These are phyloP conservation scores for Pandemis heparana DNA, from an alignment of 2,888 invertebrate genomes.

Conservation along the genomic window DNA sequence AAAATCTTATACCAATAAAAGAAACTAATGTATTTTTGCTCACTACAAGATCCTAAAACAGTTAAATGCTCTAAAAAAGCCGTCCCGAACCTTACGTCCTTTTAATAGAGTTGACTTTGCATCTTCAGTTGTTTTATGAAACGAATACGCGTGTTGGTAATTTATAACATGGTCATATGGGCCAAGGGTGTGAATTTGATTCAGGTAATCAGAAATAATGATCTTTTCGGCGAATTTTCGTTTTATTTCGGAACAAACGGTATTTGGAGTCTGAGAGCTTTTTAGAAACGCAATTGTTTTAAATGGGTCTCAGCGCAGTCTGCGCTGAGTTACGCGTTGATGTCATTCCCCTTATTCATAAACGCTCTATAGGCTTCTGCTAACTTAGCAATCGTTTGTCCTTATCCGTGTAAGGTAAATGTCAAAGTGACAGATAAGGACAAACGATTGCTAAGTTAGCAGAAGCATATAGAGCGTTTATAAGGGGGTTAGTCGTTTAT, in stretches of 20 bases:
- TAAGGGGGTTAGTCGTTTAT: too few relatives aligned
- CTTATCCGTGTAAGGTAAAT: too few relatives aligned
- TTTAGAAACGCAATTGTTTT: conserved; percentile 39
- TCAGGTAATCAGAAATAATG: conserved; percentile 60
- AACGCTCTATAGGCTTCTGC: too few relatives aligned
- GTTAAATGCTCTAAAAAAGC: conserved; percentile 14
- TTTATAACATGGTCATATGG: conserved; percentile 53
- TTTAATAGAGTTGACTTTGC: conserved; percentile 46
- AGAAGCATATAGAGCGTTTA: too few relatives aligned
- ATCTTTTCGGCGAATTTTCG: conserved; percentile 58
- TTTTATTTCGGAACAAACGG: conserved; percentile 52
- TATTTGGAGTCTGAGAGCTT: conserved; percentile 43
- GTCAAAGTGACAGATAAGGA: too few relatives aligned
- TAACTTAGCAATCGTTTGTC: too few relatives aligned
- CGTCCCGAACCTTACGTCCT: conserved; percentile 30
- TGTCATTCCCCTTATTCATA: too few relatives aligned
- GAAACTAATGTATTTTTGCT: not conserved
- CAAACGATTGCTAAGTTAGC: too few relatives aligned
- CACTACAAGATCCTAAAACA: conserved; percentile 27
- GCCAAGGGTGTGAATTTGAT: conserved; percentile 60
- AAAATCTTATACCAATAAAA: too few relatives aligned
- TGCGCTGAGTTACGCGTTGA: too few relatives aligned
- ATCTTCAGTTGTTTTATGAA: not conserved
- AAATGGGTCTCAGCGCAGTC: not conserved
- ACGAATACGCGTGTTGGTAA: conserved; percentile 12